These are phyloP conservation scores for Alosa alosa DNA, from an alignment of 2,113 vertebrate genomes.

Conservation along the genomic window DNA sequence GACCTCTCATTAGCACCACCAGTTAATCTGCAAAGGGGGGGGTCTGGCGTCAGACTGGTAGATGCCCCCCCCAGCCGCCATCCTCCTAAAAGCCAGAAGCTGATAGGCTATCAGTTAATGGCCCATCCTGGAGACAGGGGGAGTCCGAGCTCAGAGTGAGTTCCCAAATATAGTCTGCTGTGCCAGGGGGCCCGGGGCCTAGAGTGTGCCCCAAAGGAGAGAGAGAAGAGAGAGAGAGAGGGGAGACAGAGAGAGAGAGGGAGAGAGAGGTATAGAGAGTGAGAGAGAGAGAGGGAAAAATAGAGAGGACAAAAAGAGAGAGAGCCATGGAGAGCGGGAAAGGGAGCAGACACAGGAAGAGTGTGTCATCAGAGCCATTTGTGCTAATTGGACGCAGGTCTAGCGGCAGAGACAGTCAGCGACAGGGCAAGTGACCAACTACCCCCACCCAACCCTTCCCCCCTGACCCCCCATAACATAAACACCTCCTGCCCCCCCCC, in stretches of 20 bases:
- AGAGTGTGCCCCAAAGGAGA: not conserved
- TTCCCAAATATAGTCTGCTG: constrained; percentile 74
- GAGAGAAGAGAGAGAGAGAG: not conserved
- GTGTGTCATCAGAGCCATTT: constrained; percentile 79
- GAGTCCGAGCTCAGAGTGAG: constrained; percentile 73
- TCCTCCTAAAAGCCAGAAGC: constrained; percentile 74
- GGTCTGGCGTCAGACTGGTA: constrained; percentile 82
- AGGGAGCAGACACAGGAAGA: constrained; percentile 69
- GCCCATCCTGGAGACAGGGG: constrained; percentile 68
- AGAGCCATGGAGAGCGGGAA: not conserved
- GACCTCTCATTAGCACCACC: constrained; percentile 73
- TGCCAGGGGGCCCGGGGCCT: constrained; percentile 51
- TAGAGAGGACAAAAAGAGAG: not conserved
- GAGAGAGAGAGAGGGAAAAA: not conserved
- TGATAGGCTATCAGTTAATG: constrained; percentile 86
- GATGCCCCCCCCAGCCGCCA: constrained; percentile 71
- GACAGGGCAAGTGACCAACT: constrained; percentile 36
- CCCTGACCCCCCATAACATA: not conserved
- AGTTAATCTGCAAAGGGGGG: constrained; percentile 72
- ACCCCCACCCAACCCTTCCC: constrained; percentile 32
- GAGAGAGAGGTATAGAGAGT: not conserved
- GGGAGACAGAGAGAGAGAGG: not conserved
- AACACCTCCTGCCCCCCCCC: constrained; percentile 44
- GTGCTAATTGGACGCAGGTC: constrained; percentile 72
- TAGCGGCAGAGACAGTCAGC: constrained; percentile 63